Evolutionary conservation across 2,113 vertebrate species (phyloP).

Genomic region (Proteles cristata): DNA sequence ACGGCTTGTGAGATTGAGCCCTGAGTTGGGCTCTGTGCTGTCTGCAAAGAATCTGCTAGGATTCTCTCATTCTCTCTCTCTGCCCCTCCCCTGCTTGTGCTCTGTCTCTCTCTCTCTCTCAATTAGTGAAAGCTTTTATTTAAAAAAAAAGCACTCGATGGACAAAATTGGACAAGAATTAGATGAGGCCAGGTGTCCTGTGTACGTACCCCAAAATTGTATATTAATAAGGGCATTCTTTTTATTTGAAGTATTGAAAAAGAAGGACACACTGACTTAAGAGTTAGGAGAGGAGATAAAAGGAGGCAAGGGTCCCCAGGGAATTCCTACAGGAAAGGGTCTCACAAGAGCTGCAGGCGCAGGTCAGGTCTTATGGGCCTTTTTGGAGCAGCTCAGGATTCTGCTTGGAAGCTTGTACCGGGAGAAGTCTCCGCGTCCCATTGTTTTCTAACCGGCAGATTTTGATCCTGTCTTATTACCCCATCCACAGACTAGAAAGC

Average conservation of each 20-base stretch:
- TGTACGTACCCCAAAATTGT: not conserved
- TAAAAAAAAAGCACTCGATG: not conserved
- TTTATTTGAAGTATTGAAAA: not conserved
- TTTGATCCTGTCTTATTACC: not conserved
- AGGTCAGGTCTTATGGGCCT: fast-evolving
- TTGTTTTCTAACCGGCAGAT: not conserved
- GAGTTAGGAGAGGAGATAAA: not conserved
- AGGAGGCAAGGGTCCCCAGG: fast-evolving
- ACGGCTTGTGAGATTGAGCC: too few relatives aligned
- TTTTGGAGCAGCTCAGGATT: not conserved
- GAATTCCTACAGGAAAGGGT: not conserved
- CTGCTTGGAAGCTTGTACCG: not conserved
- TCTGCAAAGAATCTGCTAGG: too few relatives aligned
- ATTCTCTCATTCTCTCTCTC: too few relatives aligned
- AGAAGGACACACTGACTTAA: not conserved
- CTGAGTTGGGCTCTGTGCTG: too few relatives aligned
- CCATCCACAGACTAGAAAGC: not conserved
- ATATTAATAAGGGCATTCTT: not conserved
- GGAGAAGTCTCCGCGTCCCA: not conserved
- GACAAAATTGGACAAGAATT: not conserved
- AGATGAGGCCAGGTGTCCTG: not conserved
- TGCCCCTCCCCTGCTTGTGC: too few relatives aligned
- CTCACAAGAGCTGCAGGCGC: not conserved
- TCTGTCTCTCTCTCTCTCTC: too few relatives aligned
- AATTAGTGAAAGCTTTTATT: too few relatives aligned